Conservation (phyloP, 2,888 invertebrate genomes). For the Cryptocephalus primarius region DNA sequence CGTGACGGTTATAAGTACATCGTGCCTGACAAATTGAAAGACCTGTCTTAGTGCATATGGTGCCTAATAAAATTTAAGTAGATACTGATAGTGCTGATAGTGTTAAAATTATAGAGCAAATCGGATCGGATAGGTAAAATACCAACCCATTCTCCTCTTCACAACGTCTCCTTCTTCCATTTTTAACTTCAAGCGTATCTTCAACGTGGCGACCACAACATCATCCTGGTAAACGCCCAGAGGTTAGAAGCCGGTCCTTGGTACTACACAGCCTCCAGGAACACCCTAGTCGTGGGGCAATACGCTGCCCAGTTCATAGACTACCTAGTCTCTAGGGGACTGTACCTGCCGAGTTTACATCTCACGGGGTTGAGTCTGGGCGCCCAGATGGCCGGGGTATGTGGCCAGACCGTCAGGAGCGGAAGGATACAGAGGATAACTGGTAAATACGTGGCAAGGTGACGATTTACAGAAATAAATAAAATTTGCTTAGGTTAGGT, state of each 20-base stretch:
- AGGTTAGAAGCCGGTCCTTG: conserved; percentile 51
- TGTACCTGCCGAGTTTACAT: conserved; percentile 45
- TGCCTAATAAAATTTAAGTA: too few species aligned
- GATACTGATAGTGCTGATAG: too few species aligned
- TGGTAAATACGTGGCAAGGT: conserved; percentile 27
- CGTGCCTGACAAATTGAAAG: too few species aligned
- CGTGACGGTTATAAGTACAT: too few species aligned
- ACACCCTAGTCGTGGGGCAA: conserved; percentile 49
- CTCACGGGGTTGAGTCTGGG: conserved; percentile 53
- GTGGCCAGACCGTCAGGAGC: conserved; percentile 43
- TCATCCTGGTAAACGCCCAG: conserved; percentile 48
- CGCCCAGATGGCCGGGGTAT: conserved; percentile 53
- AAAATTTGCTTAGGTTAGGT: too few species aligned
- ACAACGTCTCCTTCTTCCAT: too few species aligned
- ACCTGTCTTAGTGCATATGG: too few species aligned
- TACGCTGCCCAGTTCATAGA: conserved; percentile 48
- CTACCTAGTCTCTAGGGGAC: conserved; percentile 46
- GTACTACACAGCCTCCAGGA: conserved; percentile 47
- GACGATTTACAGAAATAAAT: neutral
- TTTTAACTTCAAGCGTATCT: conserved; percentile 39
- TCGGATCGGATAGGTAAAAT: too few species aligned
- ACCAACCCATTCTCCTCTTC: too few species aligned
- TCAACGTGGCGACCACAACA: conserved; percentile 46
- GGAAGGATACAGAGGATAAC: conserved; percentile 49
- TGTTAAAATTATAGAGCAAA: too few species aligned